A percentile compares a stretch with the other conserved stretches of the same genome.
phyloP scores from a whole-genome alignment of 2,888 invertebrate genomes.

The Cantharis flavilabris region DNA sequence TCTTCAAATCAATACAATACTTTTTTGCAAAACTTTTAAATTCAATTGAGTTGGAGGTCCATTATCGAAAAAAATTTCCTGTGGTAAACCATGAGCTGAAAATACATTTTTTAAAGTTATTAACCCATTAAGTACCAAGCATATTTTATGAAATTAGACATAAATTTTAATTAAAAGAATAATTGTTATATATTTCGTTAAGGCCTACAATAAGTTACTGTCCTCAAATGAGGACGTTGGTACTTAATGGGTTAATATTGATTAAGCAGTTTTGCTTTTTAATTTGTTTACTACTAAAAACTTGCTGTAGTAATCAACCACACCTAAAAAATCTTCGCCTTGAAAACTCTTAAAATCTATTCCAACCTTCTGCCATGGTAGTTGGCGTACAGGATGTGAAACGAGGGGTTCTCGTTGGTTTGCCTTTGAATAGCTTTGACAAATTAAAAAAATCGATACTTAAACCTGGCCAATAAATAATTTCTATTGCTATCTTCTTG shows the following conservation, averaged over 20 bases:
- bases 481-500: constrained; percentile 5
- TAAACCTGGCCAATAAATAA: constrained; percentile 12
- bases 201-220: no score
- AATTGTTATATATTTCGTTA: no score
- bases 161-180: no score
- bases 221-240: no score
- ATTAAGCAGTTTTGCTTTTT: constrained; percentile 1
- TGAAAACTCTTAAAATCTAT: constrained; percentile 18
- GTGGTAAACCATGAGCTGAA: no score
- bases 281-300: constrained; percentile 11
- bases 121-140: no score
- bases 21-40: constrained; percentile 9
- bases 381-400: constrained; percentile 8
- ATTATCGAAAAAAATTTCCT: no score
- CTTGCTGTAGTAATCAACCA: constrained; percentile 22
- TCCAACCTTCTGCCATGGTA: constrained; percentile 22
- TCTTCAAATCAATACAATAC: no score
- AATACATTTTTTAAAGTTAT: no score
- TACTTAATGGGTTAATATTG: constrained; percentile 5
- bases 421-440: constrained; percentile 13
- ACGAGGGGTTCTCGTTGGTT: constrained; percentile 14
- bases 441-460: background rate
- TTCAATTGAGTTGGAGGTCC: no score
- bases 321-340: constrained; percentile 4
- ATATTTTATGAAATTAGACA: no score